Conservation (phyloP, 2,113 vertebrate species). For the Heteronetta atricapilla region DNA sequence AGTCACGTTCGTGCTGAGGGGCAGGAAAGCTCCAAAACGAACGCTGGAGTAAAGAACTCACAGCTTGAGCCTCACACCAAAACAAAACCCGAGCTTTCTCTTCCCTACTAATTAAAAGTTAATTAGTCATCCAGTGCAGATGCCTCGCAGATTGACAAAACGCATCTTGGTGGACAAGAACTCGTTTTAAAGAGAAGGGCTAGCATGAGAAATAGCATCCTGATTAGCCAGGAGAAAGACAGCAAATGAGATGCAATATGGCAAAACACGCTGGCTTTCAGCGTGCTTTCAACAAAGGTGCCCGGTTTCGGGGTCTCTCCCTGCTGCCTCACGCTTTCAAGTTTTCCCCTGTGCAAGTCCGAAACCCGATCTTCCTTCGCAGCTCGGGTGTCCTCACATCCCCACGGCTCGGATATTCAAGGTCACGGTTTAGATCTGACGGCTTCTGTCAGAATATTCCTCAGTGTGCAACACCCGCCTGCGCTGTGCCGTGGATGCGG, state of each 20-base stretch:
- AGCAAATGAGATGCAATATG: not conserved
- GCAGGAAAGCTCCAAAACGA: not conserved
- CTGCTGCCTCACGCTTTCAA: not conserved
- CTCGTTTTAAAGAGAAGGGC: not conserved
- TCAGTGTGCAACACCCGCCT: not conserved
- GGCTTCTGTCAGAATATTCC: not conserved
- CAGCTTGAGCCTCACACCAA: not conserved
- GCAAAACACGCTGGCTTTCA: accelerated
- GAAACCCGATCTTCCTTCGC: not conserved
- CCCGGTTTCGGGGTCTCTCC: not conserved
- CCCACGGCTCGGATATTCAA: not conserved
- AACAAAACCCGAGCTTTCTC: not conserved
- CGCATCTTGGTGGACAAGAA: not conserved
- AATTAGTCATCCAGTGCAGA: slow-evolving; percentile 4
- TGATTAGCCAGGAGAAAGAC: not conserved
- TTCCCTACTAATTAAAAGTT: slow-evolving; percentile 6
- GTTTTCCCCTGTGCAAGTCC: not conserved
- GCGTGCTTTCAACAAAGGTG: not conserved
- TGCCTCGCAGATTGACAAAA: not conserved
- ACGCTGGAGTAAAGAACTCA: not conserved
- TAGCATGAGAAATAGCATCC: not conserved
- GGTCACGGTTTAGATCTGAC: not conserved
- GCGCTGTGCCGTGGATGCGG: not conserved
- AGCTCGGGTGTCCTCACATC: not conserved
- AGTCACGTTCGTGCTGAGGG: not conserved